phyloP scores from a whole-genome alignment of 2,888 invertebrate species.

The Andrena bicolor region DNA sequence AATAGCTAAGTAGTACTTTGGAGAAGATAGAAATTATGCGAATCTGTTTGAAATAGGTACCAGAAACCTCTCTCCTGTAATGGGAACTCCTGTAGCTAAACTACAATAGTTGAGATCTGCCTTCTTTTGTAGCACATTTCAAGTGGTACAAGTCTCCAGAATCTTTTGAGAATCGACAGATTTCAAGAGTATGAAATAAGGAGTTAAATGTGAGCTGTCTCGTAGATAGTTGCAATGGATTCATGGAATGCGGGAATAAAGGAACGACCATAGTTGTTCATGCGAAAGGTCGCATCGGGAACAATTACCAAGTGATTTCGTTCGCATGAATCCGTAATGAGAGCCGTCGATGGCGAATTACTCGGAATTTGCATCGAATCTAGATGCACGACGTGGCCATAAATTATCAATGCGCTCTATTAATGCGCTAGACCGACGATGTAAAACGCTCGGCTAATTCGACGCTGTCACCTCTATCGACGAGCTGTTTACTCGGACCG shows the following conservation, averaged over 20 bases:
- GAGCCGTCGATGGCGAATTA: conserved; percentile 15
- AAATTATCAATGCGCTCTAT: conserved; percentile 22
- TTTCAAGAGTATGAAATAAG: too few species aligned
- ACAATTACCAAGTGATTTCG: conserved; percentile 19
- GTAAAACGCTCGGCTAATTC: conserved; percentile 18
- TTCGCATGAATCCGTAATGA: conserved; percentile 18
- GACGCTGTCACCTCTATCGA: conserved; percentile 2
- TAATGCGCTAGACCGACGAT: conserved; percentile 12
- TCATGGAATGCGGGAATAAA: not conserved
- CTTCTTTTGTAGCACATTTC: too few species aligned
- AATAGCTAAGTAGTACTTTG: too few species aligned
- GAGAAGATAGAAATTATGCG: too few species aligned
- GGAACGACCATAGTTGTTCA: not conserved
- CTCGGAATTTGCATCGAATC: conserved; percentile 30
- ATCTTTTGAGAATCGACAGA: too few species aligned
- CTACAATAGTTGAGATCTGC: too few species aligned
- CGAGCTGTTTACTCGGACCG: conserved; percentile 3
- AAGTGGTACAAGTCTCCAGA: too few species aligned
- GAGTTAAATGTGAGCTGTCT: too few species aligned
- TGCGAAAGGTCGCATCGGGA: not conserved
- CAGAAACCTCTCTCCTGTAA: too few species aligned
- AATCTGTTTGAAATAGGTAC: too few species aligned
- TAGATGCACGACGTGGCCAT: conserved; percentile 17
- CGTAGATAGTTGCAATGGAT: not conserved
- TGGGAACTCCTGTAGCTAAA: too few species aligned